A percentile compares a stretch with the other conserved stretches of the same genome.
These are phyloP conservation scores for Hedya salicella DNA, from an alignment of 2,888 invertebrate species.

Conservation along the genomic window DNA sequence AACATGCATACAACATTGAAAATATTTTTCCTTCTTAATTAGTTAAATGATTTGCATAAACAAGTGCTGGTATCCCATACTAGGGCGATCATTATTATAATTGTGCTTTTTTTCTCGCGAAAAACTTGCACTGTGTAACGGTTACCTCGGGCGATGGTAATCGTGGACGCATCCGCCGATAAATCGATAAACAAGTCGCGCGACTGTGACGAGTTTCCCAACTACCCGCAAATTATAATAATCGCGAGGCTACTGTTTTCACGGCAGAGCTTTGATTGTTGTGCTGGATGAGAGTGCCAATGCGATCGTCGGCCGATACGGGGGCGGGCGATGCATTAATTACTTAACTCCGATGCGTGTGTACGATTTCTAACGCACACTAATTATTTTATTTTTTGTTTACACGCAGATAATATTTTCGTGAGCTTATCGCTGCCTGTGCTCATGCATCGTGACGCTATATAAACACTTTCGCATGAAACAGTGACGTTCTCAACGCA, in stretches of 20 bases:
- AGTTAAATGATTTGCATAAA: slow-evolving; percentile 78
- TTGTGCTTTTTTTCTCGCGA: slow-evolving; percentile 77
- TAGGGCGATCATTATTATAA: slow-evolving; percentile 81
- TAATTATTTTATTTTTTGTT: slow-evolving; percentile 76
- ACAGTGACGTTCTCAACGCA: slow-evolving; percentile 47
- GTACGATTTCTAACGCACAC: slow-evolving; percentile 78
- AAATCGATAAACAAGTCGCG: slow-evolving; percentile 79
- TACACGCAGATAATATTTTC: slow-evolving; percentile 73
- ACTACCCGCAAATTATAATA: slow-evolving; percentile 72
- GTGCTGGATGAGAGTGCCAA: slow-evolving; percentile 68
- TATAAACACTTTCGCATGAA: slow-evolving; percentile 68
- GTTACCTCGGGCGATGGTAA: slow-evolving; percentile 72
- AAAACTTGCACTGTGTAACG: slow-evolving; percentile 77
- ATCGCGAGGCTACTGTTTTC: slow-evolving; percentile 71
- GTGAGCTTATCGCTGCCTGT: slow-evolving; percentile 74
- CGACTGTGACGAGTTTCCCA: slow-evolving; percentile 75
- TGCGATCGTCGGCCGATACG: slow-evolving; percentile 77
- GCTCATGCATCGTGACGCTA: slow-evolving; percentile 74
- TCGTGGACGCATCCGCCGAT: slow-evolving; percentile 79
- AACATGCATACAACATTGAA: slow-evolving; percentile 75
- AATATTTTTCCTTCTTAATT: slow-evolving; percentile 79
- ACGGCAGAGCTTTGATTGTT: slow-evolving; percentile 69
- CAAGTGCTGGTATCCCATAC: slow-evolving; percentile 76
- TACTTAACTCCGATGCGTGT: slow-evolving; percentile 82
- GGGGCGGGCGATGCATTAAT: slow-evolving; percentile 70